Evolutionary conservation across 1,140 invertebrate genomes (phyloP).

Genomic region (Sitodiplosis mosellana): DNA sequence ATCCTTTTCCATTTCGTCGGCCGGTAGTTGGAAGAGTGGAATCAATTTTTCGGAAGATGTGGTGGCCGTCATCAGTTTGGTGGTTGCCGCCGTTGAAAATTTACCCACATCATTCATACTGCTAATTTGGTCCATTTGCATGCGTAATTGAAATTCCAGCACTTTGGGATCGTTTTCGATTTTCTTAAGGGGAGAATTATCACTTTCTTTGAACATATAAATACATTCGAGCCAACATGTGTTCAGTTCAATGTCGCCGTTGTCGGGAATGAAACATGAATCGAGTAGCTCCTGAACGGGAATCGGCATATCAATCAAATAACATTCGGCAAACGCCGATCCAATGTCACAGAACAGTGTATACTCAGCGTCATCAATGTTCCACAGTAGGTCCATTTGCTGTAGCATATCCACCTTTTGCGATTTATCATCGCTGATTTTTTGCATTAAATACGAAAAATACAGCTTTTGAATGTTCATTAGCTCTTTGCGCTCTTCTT

Average conservation of each 20-base stretch:
- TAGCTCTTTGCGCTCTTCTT: conserved; percentile 1
- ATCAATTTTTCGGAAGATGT: too few species aligned
- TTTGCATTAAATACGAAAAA: neutral
- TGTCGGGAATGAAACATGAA: neutral
- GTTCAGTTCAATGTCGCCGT: neutral
- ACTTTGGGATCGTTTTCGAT: neutral
- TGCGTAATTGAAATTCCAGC: neutral
- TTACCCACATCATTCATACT: too few species aligned
- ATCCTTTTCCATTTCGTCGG: too few species aligned
- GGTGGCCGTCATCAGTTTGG: too few species aligned
- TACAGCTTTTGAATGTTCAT: conserved; percentile 1
- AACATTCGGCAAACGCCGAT: conserved; percentile 1
- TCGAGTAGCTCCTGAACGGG: neutral
- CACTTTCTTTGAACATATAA: neutral
- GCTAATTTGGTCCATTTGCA: neutral
- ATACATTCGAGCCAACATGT: neutral
- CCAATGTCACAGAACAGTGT: neutral
- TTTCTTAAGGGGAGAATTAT: neutral
- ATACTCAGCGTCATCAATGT: neutral
- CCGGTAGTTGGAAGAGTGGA: too few species aligned
- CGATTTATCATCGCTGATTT: neutral
- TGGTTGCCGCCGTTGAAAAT: too few species aligned
- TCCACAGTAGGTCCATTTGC: neutral
- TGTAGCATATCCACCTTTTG: neutral
- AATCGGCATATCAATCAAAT: neutral